phyloP scores from a whole-genome alignment of 1,140 invertebrate genomes.

The Lordiphosa stackelbergi region DNA sequence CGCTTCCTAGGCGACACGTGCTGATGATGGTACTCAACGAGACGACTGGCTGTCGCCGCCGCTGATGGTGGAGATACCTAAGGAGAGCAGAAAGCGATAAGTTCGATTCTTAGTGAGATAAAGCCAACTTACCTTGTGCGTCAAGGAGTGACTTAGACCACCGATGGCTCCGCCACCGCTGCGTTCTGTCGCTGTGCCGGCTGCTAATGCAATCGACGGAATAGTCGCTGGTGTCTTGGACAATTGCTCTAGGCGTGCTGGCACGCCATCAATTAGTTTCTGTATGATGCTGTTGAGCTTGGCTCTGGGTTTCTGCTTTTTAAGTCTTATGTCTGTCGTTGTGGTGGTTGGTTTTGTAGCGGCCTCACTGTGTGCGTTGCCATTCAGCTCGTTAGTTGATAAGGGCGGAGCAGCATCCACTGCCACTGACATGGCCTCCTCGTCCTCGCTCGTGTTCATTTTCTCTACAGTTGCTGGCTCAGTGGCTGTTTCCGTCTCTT shows the following conservation, averaged over 20 bases:
- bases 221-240: slow-evolving; percentile 47
- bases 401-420: slow-evolving; percentile 13
- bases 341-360: background rate
- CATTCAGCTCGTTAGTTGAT: slow-evolving; percentile 46
- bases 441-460: slow-evolving; percentile 71
- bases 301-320: slow-evolving; percentile 58
- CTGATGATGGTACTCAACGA: slow-evolving; percentile 78
- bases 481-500: slow-evolving; percentile 23
- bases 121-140: slow-evolving; percentile 51
- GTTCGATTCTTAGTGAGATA: background rate
- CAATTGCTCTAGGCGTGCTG: slow-evolving; percentile 63
- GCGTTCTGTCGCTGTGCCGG: slow-evolving; percentile 18
- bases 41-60: slow-evolving; percentile 58
- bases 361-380: slow-evolving; percentile 35
- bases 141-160: slow-evolving; percentile 55
- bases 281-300: slow-evolving; percentile 72
- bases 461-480: slow-evolving; percentile 40
- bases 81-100: background rate
- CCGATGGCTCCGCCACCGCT: slow-evolving; percentile 50
- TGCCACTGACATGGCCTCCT: slow-evolving; percentile 32
- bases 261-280: slow-evolving; percentile 70
- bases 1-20: slow-evolving; percentile 85
- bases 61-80: slow-evolving; percentile 62
- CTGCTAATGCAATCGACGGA: slow-evolving; percentile 7
- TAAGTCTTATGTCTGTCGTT: slow-evolving; percentile 50